A percentile compares a stretch with the other conserved stretches of the same genome.
Evolutionary conservation across 30 jellyfish, hydroid and myxozoan genomes (phyloP).

Genomic region (Aurelia sp.): DNA sequence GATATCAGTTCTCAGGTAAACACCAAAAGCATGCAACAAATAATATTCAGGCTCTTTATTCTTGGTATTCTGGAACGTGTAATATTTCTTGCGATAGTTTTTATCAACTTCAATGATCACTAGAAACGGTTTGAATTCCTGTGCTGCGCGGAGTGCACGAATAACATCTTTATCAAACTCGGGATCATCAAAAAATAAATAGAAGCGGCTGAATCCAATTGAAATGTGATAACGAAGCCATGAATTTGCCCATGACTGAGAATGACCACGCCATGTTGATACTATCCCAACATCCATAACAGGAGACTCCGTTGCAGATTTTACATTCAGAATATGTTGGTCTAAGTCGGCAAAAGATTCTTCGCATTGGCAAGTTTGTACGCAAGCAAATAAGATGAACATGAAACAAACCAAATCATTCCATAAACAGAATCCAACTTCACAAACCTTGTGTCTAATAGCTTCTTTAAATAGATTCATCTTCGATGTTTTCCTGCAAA

Average conservation of each 20-base stretch:
- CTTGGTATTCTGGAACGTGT: slow-evolving; percentile 29
- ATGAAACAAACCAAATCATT: no score
- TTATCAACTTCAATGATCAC: slow-evolving; percentile 41
- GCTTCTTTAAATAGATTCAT: no score
- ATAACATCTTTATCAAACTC: slow-evolving; percentile 25
- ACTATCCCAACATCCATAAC: slow-evolving; percentile 29
- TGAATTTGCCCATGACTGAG: slow-evolving; percentile 70
- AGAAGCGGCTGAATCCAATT: slow-evolving; percentile 58
- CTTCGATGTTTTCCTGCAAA: no score
- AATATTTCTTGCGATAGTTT: slow-evolving; percentile 42
- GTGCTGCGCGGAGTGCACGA: slow-evolving; percentile 15
- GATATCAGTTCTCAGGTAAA: slow-evolving; percentile 34
- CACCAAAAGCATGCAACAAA: slow-evolving; percentile 53
- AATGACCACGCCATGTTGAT: slow-evolving; percentile 70
- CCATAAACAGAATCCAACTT: no score
- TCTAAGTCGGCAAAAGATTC: slow-evolving; percentile 47
- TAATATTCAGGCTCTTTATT: slow-evolving; percentile 48
- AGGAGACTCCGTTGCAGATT: slow-evolving; percentile 5
- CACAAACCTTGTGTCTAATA: no score
- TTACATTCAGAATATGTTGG: slow-evolving; percentile 27
- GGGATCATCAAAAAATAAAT: slow-evolving; percentile 65
- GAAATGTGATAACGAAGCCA: slow-evolving; percentile 73
- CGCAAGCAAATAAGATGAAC: no score
- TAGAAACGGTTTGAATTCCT: slow-evolving; percentile 26
- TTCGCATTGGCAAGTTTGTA: background rate